These are phyloP conservation scores for Poicephalus meyeri DNA, from an alignment of 2,113 vertebrate species.

Conservation along the genomic window DNA sequence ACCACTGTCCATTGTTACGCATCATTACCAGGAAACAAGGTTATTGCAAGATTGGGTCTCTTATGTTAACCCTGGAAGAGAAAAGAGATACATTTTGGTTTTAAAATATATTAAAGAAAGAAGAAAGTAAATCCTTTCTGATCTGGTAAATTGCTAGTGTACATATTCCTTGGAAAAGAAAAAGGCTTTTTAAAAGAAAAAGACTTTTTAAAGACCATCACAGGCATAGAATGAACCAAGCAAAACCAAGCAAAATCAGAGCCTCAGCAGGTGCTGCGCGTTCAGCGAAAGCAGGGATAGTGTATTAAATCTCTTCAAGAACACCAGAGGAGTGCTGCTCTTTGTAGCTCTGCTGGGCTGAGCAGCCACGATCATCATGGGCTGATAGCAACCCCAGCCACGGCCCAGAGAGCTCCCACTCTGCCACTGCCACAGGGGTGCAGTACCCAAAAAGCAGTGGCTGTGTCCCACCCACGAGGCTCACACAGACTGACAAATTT, in stretches of 20 bases:
- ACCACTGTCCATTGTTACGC: slow-evolving; percentile 10
- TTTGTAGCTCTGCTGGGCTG: not conserved
- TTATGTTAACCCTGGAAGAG: not conserved
- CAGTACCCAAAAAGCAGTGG: not conserved
- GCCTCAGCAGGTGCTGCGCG: not conserved
- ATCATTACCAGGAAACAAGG: slow-evolving; percentile 14
- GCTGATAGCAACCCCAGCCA: not conserved
- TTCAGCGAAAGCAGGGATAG: not conserved
- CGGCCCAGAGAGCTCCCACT: not conserved
- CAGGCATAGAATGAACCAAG: not conserved
- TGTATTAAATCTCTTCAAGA: not conserved
- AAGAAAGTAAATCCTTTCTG: not conserved
- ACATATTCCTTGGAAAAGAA: not conserved
- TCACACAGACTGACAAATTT: not conserved
- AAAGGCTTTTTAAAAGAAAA: no score
- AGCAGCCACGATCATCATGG: not conserved
- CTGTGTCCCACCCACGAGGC: accelerated
- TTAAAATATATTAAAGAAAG: not conserved
- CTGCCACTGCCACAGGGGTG: not conserved
- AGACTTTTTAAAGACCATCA: not conserved
- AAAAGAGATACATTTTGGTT: not conserved
- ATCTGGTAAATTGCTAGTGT: not conserved
- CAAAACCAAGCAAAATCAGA: not conserved
- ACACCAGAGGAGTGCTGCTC: not conserved
- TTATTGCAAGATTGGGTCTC: not conserved